Evolutionary conservation across 2,797 vertebrate species (phyloP), one percentile per base, ranked within the genome.

Genomic region (Eurystomus glaucurus): DNA sequence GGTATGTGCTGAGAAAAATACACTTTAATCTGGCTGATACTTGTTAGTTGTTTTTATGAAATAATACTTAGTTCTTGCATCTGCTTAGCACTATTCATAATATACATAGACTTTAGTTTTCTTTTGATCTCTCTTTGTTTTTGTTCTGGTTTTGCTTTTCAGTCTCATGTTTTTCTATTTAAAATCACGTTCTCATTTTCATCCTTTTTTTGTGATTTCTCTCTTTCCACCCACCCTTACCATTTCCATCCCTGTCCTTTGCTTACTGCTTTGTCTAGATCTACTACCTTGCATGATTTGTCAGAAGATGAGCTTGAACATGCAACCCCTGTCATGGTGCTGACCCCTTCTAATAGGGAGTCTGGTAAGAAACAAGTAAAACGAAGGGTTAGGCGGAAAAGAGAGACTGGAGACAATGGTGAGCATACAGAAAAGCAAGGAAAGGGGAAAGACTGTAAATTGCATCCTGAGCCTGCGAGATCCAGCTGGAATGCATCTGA

Each of bases 331-430:
- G 97, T 97, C 92, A 97, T 97, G 87, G 96, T 98, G 84, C 96
- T 98, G 95, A 97, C 94, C 70, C 95, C 96, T 95, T 80, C 97
- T 97, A 97, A 97, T 97, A 98, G 96, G 96, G 98, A 98, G 77
- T 85, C 84, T 90, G 97, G 97, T 97, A 99, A 99, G 96, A 99
- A 99, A 93, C 97, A 98, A 94, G 98, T 99, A 94, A 99, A 99
- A 96, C 98, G 98, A 35, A 99, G 98, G 65, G 97, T 99, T 97
- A 98, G 98, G 46, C 97, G 98, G 51, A 99, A 98, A 90, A 99
- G 98, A 97, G 98, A 95, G 93, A 97, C 96, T 94, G 98, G 98
- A 92, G 82, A 98, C 46, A 95, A 97, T 96, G 78, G 95, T 35
- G 97, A 98, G 75, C 97, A 96, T 57, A 57, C 97, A 93, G 98